Conservation (phyloP, 2,113 vertebrate genomes). For the Python bivittatus region DNA sequence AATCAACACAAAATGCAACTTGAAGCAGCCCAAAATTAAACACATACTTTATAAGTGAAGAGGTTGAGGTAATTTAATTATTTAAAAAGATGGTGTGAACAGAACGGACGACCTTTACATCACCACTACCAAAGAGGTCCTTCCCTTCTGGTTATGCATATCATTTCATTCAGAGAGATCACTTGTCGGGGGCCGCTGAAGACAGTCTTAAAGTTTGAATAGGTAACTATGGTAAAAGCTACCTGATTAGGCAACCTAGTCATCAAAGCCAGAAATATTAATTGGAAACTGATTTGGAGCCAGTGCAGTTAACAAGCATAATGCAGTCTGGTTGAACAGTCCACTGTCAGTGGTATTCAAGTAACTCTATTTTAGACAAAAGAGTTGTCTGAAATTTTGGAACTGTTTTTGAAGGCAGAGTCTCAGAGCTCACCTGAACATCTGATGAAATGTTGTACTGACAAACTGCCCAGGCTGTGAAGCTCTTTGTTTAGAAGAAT, state of each 20-base stretch:
- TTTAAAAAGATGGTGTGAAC: too few relatives aligned
- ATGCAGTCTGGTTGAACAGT: not conserved
- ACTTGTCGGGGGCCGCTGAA: too few relatives aligned
- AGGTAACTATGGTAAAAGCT: not conserved
- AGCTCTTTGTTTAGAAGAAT: not conserved
- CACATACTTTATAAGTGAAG: too few relatives aligned
- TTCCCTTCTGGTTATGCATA: not conserved
- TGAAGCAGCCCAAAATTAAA: not conserved
- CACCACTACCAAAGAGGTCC: not conserved
- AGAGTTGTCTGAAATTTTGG: too few relatives aligned
- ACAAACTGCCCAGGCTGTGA: not conserved
- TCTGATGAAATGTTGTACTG: not conserved
- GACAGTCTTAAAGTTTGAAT: not conserved
- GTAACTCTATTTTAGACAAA: not conserved
- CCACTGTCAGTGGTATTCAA: not conserved
- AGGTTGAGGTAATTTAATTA: too few relatives aligned
- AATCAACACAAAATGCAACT: not conserved
- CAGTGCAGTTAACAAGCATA: not conserved
- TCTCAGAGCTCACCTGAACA: not conserved
- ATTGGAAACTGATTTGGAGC: not conserved
- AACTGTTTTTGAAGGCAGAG: not conserved
- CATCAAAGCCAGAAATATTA: not conserved
- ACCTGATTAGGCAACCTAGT: not conserved
- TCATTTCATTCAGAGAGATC: not conserved
- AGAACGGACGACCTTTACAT: too few relatives aligned